These are phyloP conservation scores for Rhagonycha lutea DNA, from an alignment of 2,888 invertebrate genomes.

Conservation along the genomic window DNA sequence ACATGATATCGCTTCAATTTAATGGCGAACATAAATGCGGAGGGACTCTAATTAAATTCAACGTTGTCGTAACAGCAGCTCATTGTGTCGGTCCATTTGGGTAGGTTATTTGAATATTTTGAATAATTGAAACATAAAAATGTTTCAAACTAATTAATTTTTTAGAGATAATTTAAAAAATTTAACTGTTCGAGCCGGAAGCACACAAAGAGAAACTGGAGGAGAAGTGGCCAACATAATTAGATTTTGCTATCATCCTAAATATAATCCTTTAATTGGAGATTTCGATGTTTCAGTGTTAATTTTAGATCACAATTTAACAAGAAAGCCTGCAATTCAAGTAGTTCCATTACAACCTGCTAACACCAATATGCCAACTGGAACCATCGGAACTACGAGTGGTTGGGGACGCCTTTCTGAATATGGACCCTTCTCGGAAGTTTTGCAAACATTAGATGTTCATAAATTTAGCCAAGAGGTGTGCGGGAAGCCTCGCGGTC, in stretches of 20 bases:
- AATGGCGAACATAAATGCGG: not conserved
- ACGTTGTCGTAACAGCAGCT: conserved; percentile 7
- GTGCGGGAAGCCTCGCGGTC: not conserved
- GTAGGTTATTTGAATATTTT: too few relatives aligned
- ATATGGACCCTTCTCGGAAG: not conserved
- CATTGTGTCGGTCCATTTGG: conserved; percentile 9
- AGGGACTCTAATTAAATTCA: not conserved
- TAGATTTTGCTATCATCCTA: not conserved
- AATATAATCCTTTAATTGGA: not conserved
- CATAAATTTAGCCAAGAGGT: not conserved
- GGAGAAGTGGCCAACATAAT: conserved; percentile 19
- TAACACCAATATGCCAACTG: not conserved
- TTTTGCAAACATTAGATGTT: not conserved
- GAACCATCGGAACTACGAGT: not conserved
- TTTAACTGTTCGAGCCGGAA: conserved; percentile 22
- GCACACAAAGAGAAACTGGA: conserved; percentile 11
- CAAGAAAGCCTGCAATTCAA: not conserved
- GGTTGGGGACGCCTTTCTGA: not conserved
- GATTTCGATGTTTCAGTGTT: not conserved
- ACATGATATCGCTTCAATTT: not conserved
- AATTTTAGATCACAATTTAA: not conserved
- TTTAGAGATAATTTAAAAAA: not conserved
- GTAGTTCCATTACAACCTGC: not conserved
- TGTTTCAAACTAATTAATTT: not conserved
- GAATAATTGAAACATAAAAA: too few relatives aligned